These are phyloP conservation scores for Tangara arthus DNA, from an alignment of 2,797 vertebrate genomes.

Conservation along the genomic window DNA sequence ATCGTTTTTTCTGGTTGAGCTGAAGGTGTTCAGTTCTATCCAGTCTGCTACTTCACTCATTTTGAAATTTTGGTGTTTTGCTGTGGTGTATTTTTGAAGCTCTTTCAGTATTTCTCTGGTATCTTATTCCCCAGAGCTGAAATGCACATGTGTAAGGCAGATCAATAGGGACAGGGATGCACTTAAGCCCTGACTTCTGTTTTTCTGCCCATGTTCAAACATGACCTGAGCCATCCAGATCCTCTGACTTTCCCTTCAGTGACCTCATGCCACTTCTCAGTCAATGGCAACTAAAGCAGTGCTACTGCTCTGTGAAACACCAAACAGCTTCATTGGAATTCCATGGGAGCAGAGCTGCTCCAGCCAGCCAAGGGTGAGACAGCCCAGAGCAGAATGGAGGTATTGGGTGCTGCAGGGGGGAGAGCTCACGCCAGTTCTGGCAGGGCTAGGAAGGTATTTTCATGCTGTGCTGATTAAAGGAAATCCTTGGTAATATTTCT, in stretches of 20 bases:
- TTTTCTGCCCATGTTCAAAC: not conserved
- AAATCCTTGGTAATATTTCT: not conserved
- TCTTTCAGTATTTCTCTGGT: not conserved
- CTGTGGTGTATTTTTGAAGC: not conserved
- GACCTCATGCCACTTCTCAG: not conserved
- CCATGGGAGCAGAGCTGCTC: not conserved
- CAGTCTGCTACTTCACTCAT: not conserved
- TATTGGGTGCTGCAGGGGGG: rapidly evolving
- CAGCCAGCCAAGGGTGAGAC: too few relatives aligned
- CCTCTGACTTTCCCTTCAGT: not conserved
- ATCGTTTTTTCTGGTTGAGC: not conserved
- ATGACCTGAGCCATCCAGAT: not conserved
- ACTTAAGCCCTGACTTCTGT: not conserved
- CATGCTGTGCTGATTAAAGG: not conserved
- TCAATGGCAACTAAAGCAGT: not conserved
- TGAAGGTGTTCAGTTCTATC: not conserved
- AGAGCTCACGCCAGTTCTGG: not conserved
- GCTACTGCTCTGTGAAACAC: not conserved
- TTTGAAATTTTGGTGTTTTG: not conserved
- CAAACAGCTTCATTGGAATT: not conserved
- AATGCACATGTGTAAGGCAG: not conserved
- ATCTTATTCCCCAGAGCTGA: not conserved
- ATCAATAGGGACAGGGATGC: not conserved
- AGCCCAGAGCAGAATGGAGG: not conserved
- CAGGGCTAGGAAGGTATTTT: not conserved